phyloP scores from a whole-genome alignment of 2,113 vertebrate species.

The Grammomys surdaster region DNA sequence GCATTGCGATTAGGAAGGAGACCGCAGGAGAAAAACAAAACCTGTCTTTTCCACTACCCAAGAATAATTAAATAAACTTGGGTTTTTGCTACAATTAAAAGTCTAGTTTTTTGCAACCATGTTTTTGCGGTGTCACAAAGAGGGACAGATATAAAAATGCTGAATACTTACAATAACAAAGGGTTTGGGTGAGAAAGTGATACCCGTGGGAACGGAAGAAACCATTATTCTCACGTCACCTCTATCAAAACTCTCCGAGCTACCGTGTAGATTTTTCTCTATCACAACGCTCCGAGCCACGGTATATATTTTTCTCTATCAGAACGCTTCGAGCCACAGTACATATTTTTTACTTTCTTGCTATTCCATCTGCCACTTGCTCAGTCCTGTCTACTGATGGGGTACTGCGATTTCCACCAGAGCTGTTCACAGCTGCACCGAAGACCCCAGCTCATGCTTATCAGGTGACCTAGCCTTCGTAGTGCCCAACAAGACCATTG shows the following conservation, averaged over 20 bases:
- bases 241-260: constrained; percentile 81
- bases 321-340: constrained; percentile 78
- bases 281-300: constrained; percentile 79
- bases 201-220: constrained; percentile 79
- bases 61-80: constrained; percentile 90
- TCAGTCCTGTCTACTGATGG: constrained; percentile 65
- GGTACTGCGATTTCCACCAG: constrained; percentile 74
- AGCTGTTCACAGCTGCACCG: constrained; percentile 70
- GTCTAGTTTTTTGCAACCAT: constrained; percentile 86
- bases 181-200: constrained; percentile 81
- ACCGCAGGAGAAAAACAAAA: constrained; percentile 88
- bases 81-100: constrained; percentile 90
- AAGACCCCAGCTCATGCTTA: constrained; percentile 73
- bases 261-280: constrained; percentile 77
- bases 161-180: constrained; percentile 84
- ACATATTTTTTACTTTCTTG: constrained; percentile 75
- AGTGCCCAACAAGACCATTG: constrained; percentile 57
- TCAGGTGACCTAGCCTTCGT: constrained; percentile 72
- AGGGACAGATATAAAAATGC: constrained; percentile 84
- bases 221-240: constrained; percentile 82
- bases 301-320: constrained; percentile 80
- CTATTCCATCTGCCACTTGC: constrained; percentile 58
- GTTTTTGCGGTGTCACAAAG: constrained; percentile 85
- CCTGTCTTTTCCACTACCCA: constrained; percentile 84
- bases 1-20: constrained; percentile 91